Evolutionary conservation across 2,113 vertebrate genomes (phyloP), one percentile per base, ranked within the genome.

Genomic region (Apus apus): DNA sequence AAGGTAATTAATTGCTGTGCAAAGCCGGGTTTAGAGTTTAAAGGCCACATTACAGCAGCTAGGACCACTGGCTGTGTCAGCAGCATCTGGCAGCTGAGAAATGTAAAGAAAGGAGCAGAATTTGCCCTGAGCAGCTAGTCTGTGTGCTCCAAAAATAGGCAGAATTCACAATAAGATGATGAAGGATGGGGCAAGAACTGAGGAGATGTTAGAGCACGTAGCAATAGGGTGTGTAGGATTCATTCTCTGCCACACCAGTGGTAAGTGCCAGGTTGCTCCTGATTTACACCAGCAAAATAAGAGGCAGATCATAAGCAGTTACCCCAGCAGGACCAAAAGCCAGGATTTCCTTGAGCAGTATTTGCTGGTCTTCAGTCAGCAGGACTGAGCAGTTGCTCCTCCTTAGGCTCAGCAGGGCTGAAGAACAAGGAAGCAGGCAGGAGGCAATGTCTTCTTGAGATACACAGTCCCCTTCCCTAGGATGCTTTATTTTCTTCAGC

Each of bases 1-100:
- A 56, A 79, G 62, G 77, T 93, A 93, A 97, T 95, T 89, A 96
- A 96, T 96, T 76, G 91, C 65, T 75, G 76, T 78, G 65, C 82
- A 90, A 89, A 90, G 50, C 66, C 45, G 71, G 53, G 58, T 70
- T 80, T 82, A 45, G 89, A 73, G 81, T 88, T 76, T 89, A 93
- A 94, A 94, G 94, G 94, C 78, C 83, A 67, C 54, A 38, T 64
- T 78, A 36, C 83, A 70, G 19, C 26, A 68, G 66, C 68, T 65
- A 81, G 81, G 64, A 83, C 76, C 87, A 80, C 75, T 79, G 87
- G 58, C 89, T 92, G 67, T 86, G 65, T 89, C 45, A 50, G 85
- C 92, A 91, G 96, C 85, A 29, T 27, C 78, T 87, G 92, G 80
- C 80, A 96, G 64, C 65, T 90, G 78, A 90, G 87, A 88, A 87